phyloP scores from a whole-genome alignment of 2,113 vertebrate species.

The Herpetotheres cachinnans region DNA sequence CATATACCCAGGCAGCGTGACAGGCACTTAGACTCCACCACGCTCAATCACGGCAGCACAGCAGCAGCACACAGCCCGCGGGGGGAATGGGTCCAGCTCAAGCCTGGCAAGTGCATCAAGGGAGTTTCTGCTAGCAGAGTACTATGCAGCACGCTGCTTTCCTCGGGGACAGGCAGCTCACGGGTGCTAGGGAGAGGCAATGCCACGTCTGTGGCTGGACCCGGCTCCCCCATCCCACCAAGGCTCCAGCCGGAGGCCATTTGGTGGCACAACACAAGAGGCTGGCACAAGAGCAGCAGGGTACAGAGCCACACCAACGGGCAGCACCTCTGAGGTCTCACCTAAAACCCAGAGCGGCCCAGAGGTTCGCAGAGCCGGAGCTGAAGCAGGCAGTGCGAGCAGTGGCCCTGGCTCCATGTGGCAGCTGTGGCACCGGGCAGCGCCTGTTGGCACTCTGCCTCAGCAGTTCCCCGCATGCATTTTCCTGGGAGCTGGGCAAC shows the following conservation, averaged over 20 bases:
- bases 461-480: rapidly evolving
- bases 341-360: neutral
- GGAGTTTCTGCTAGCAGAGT: rapidly evolving
- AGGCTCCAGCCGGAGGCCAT: rapidly evolving
- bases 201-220: neutral
- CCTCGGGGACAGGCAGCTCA: neutral
- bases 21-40: neutral
- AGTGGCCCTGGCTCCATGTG: rapidly evolving
- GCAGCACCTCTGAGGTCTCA: rapidly evolving
- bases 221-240: neutral
- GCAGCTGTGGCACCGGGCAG: neutral
- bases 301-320: rapidly evolving
- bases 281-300: neutral
- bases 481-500: neutral
- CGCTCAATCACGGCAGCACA: rapidly evolving
- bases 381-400: rapidly evolving
- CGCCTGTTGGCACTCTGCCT: rapidly evolving
- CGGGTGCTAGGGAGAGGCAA: neutral
- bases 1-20: neutral
- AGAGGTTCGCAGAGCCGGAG: rapidly evolving
- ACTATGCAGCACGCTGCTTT: rapidly evolving
- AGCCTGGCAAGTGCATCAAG: neutral
- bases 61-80: neutral
- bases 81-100: neutral
- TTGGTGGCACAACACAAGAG: neutral